Percentiles rank a stretch among this genome's conserved stretches.
Evolutionary conservation across 2,113 vertebrate species (phyloP).

Genomic region (Electrona antarctica): DNA sequence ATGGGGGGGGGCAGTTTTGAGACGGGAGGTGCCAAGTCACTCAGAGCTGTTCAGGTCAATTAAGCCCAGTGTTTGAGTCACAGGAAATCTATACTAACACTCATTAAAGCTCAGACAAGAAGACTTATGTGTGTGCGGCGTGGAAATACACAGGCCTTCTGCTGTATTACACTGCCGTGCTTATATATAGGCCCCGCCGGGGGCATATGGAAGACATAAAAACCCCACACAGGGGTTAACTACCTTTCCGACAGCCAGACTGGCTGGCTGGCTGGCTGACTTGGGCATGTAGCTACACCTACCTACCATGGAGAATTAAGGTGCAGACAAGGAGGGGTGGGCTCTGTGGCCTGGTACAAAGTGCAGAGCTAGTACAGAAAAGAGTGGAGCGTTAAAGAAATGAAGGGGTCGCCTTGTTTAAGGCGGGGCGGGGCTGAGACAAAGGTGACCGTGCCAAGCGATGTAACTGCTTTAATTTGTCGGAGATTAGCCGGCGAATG

Average conservation of each 20-base stretch:
- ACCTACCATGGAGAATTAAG: constrained; percentile 56
- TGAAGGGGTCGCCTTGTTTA: constrained; percentile 31
- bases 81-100: constrained; percentile 82
- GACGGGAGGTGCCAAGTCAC: constrained; percentile 79
- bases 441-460: constrained; percentile 61
- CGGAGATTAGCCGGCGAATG: constrained; percentile 72
- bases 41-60: constrained; percentile 83
- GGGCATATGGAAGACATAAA: constrained; percentile 76
- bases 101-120: constrained; percentile 77
- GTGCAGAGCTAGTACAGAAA: constrained; percentile 24
- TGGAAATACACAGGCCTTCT: constrained; percentile 65
- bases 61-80: constrained; percentile 79
- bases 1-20: constrained; percentile 47
- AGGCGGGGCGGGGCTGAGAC: constrained; percentile 21
- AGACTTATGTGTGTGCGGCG: constrained; percentile 70
- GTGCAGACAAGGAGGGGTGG: constrained; percentile 46
- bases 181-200: constrained; percentile 50
- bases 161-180: constrained; percentile 58
- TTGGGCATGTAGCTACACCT: constrained; percentile 48
- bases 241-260: constrained; percentile 47
- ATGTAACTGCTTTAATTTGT: constrained; percentile 73
- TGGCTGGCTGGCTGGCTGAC: constrained; percentile 50
- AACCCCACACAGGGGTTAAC: constrained; percentile 56
- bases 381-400: constrained; percentile 18
- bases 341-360: neutral